phyloP scores from a whole-genome alignment of 2,888 invertebrate species.

The Chelonus formosanus region DNA sequence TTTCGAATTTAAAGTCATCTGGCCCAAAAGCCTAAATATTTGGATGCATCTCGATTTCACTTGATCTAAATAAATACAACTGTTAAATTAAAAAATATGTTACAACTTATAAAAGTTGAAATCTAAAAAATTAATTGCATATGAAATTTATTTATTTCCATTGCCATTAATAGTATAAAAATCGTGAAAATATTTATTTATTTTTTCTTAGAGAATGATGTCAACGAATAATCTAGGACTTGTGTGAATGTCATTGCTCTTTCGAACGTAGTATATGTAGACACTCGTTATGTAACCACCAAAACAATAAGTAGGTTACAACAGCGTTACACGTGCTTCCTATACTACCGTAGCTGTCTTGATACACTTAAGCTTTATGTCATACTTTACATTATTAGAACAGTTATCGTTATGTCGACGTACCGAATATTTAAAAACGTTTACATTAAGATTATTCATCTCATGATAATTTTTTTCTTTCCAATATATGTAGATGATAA shows the following conservation, averaged over 20 bases:
- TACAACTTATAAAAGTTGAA: too few species aligned
- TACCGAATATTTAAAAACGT: conserved; percentile 31
- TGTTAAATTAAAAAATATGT: too few species aligned
- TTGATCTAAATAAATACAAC: conserved; percentile 14
- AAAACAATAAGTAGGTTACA: conserved; percentile 49
- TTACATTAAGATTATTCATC: too few species aligned
- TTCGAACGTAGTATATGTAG: conserved; percentile 26
- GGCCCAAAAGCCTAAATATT: conserved; percentile 45
- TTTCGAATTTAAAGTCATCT: conserved; percentile 28
- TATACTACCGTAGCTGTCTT: too few species aligned
- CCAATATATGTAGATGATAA: too few species aligned
- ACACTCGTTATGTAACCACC: conserved; percentile 45
- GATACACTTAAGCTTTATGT: not conserved
- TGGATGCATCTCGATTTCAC: conserved; percentile 43
- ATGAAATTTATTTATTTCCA: too few species aligned
- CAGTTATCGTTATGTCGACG: conserved; percentile 18
- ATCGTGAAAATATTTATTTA: too few species aligned
- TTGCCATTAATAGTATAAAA: too few species aligned
- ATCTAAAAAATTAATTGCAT: too few species aligned
- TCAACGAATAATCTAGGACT: conserved; percentile 22
- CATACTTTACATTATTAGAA: conserved; percentile 24
- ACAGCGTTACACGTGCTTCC: conserved; percentile 20
- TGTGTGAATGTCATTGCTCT: conserved; percentile 38
- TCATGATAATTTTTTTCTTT: too few species aligned
- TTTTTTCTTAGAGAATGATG: too few species aligned